These are phyloP conservation scores for Drosophila hawaiiensis DNA, from an alignment of 2,888 invertebrate genomes.

Conservation along the genomic window DNA sequence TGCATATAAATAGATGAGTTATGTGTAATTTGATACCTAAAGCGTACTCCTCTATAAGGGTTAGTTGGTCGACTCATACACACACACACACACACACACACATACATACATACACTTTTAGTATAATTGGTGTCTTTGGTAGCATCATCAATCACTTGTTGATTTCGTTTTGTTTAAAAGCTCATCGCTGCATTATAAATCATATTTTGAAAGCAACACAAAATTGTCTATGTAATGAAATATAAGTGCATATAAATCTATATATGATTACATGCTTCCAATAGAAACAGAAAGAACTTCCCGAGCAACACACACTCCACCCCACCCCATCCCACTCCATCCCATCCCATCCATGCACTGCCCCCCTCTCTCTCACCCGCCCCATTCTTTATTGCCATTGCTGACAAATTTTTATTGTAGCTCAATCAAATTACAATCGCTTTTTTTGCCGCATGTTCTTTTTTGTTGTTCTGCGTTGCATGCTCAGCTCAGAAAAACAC, in stretches of 20 bases:
- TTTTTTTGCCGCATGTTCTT: slow-evolving; percentile 8
- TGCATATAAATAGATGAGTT: background rate
- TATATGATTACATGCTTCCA: slow-evolving; percentile 54
- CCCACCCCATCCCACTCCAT: background rate
- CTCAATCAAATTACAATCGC: slow-evolving; percentile 67
- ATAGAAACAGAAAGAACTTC: slow-evolving; percentile 10
- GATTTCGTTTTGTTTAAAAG: slow-evolving; percentile 53
- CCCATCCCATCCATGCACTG: background rate
- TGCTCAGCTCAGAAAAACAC: background rate
- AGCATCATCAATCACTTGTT: slow-evolving; percentile 74
- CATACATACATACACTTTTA: slow-evolving; percentile 6
- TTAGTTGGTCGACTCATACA: slow-evolving; percentile 25
- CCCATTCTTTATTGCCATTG: slow-evolving; percentile 33
- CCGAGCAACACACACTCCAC: background rate
- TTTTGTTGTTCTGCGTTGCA: slow-evolving; percentile 14
- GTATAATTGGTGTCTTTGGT: slow-evolving; percentile 23
- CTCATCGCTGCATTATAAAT: slow-evolving; percentile 55
- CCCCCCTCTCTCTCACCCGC: background rate
- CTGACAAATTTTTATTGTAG: slow-evolving; percentile 77
- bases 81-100: background rate
- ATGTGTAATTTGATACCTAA: slow-evolving; percentile 34
- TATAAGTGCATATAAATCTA: slow-evolving; percentile 8
- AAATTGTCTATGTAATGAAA: slow-evolving; percentile 18
- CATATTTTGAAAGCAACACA: slow-evolving; percentile 40
- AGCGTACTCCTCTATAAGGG: slow-evolving; percentile 30